Base-by-base conservation (phyloP, 2,113 vertebrate genomes). In the Rhea americana region DNA sequence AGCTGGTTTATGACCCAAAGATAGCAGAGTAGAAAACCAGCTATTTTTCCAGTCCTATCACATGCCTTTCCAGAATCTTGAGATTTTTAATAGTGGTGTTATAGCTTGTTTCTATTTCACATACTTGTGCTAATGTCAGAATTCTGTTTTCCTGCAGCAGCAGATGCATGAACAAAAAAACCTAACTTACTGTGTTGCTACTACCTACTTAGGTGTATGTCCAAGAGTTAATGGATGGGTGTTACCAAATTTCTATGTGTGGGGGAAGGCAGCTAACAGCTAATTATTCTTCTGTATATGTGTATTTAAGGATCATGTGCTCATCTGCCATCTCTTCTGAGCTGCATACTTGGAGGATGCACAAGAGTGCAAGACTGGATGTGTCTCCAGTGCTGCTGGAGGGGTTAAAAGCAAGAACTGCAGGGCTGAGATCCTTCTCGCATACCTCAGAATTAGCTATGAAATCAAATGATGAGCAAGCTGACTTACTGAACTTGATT, bases 311-410 rank as follows among this genome's bases (percentile, higher is more conserved):
- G 41, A 75, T 32, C 11, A 19, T 53, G 30, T 0, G 1, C 6
- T 59, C 1, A 18, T 45, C 28, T 41, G 35, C 41, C 41, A 30
- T 76, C 28, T 77, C n/a, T 71, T 63, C 4, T 39, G 37, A 85
- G 22, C 10, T 25, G 18, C 14, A 6, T 7, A 11, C 0, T 2
- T 14, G 3, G 39, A 50, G 41, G 35, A 25, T 58, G 45, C 78
- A n/a, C 51, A 59, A 62, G 56, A 51, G 1, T 41, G 14, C 50
- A 90, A 45, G 19, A 17, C 25, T 28, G 21, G 12, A 21, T 51
- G 22, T 4, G 20, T 32, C 9, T 82, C 14, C 17, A 59, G 13
- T 50, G 11, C 10, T 4, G 11, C 51, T 48, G 53, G 28, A 75
- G 59, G 26, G 35, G 13, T 16, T 73, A 8, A 65, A 82, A 70